These are phyloP conservation scores for Tachystola acroxantha DNA, from an alignment of 2,888 invertebrate genomes.

Conservation along the genomic window DNA sequence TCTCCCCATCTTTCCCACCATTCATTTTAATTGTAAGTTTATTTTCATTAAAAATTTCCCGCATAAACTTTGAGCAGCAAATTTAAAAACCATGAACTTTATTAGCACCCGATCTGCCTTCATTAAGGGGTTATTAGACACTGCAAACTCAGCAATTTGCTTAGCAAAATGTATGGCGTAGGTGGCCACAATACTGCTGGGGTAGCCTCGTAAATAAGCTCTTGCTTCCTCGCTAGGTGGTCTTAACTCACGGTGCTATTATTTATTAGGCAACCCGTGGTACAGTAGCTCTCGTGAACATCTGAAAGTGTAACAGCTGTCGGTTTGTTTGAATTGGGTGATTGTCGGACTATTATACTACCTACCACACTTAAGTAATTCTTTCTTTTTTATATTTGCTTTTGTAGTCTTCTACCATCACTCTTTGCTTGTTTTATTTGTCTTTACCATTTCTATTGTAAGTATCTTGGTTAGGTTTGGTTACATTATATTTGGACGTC, in stretches of 20 bases:
- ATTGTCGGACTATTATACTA: constrained; percentile 1
- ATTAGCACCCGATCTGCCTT: constrained; percentile 36
- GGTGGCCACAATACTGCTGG: constrained; percentile 66
- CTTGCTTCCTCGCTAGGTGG: constrained; percentile 70
- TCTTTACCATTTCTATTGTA: too few relatives aligned
- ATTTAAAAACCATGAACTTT: background rate
- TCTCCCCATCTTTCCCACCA: too few relatives aligned
- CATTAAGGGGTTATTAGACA: constrained; percentile 76
- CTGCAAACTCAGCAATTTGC: constrained; percentile 71
- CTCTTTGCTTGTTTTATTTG: too few relatives aligned
- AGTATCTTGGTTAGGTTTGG: too few relatives aligned
- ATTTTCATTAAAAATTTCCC: too few relatives aligned
- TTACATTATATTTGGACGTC: too few relatives aligned
- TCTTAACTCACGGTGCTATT: constrained; percentile 71
- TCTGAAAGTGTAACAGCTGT: constrained; percentile 47
- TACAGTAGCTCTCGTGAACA: constrained; percentile 41
- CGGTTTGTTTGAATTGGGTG: constrained; percentile 23
- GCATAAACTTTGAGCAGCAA: too few relatives aligned
- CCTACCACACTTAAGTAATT: too few relatives aligned
- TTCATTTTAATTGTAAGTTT: too few relatives aligned
- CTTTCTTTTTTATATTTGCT: too few relatives aligned
- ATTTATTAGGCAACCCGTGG: constrained; percentile 66
- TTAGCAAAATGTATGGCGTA: constrained; percentile 72
- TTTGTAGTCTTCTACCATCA: too few relatives aligned
- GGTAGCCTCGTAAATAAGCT: constrained; percentile 64